phyloP scores from a whole-genome alignment of 1,140 invertebrate genomes.

The Parasteatoda tepidariorum region DNA sequence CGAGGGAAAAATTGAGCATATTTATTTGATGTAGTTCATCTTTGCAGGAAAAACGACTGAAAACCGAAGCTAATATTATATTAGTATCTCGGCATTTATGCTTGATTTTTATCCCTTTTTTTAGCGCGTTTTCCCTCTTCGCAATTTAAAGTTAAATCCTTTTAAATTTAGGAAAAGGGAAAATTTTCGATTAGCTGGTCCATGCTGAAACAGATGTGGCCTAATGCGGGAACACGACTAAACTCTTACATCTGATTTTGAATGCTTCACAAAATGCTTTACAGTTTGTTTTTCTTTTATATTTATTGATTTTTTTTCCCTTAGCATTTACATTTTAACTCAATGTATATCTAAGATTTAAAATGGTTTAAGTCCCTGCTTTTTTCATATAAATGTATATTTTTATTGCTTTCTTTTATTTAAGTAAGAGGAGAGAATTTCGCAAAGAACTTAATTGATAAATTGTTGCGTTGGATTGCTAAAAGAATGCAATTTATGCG shows the following conservation, averaged over 20 bases:
- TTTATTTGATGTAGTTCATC: conserved; percentile 60
- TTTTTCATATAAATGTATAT: conserved; percentile 5
- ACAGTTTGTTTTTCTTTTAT: conserved; percentile 19
- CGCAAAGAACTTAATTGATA: conserved; percentile 42
- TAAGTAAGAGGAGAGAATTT: background rate
- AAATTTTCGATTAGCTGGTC: conserved; percentile 43
- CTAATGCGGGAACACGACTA: conserved; percentile 58
- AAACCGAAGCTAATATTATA: conserved; percentile 54
- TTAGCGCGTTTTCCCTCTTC: conserved; percentile 35
- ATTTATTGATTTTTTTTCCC: background rate
- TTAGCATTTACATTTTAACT: conserved; percentile 50
- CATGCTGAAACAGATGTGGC: conserved; percentile 46
- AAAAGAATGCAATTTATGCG: background rate
- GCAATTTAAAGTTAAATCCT: conserved; percentile 59
- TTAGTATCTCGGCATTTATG: conserved; percentile 54
- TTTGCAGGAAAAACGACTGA: background rate
- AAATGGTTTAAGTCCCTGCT: conserved; percentile 34
- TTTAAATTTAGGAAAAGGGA: conserved; percentile 56
- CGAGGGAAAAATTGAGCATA: conserved; percentile 53
- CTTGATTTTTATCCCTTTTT: conserved; percentile 42
- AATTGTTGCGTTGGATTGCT: conserved; percentile 2
- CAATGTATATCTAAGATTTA: conserved; percentile 1
- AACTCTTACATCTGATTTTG: conserved; percentile 58
- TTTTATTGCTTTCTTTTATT: background rate
- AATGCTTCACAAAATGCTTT: conserved; percentile 29